These are phyloP conservation scores for Accipiter virgatus DNA, from an alignment of 2,113 vertebrate species.

Conservation along the genomic window DNA sequence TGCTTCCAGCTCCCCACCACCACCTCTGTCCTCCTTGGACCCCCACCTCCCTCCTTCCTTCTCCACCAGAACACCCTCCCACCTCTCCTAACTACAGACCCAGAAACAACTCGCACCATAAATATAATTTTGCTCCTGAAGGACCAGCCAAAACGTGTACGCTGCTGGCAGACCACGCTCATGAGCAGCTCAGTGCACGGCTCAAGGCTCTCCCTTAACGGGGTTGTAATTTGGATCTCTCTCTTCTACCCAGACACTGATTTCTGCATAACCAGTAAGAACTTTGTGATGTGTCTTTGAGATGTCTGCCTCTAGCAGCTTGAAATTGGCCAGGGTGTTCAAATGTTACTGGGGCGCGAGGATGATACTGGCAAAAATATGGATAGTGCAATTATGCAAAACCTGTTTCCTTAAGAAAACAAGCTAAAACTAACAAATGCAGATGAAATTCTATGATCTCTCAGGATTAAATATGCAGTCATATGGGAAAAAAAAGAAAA, in stretches of 20 bases:
- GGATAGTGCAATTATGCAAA: background rate
- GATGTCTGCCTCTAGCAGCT: background rate
- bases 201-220: background rate
- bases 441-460: background rate
- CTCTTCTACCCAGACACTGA: background rate
- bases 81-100: background rate
- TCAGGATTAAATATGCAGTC: background rate
- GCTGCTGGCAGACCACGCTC: background rate
- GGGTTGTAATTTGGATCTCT: background rate
- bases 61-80: background rate
- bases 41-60: background rate
- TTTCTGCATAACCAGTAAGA: background rate
- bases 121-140: background rate
- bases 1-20: background rate
- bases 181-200: rapidly evolving
- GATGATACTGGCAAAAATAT: background rate
- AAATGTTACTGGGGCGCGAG: background rate
- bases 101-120: background rate
- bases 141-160: background rate
- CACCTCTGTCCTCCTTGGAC: background rate
- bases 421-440: background rate
- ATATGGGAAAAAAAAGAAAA: background rate
- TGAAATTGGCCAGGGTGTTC: background rate
- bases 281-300: background rate
- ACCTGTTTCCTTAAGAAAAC: background rate